Evolutionary conservation across 2,797 vertebrate genomes (phyloP).

Genomic region (Emys orbicularis): DNA sequence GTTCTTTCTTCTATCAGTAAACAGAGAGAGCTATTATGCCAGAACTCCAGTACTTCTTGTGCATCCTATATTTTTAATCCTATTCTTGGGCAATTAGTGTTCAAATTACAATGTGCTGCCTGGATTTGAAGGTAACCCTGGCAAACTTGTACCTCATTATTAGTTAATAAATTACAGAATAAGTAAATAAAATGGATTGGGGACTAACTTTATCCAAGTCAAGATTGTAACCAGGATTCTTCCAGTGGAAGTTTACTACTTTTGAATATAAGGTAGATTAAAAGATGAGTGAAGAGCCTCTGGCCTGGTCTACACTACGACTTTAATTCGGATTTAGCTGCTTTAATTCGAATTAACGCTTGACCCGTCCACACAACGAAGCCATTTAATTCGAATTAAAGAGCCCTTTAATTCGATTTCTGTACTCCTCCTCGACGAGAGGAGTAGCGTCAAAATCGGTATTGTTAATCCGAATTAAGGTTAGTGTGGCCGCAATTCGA

Average conservation of each 20-base stretch:
- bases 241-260: neutral
- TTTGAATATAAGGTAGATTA: neutral
- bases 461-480: too few species aligned
- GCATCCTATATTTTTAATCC: too few species aligned
- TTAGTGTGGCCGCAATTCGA: too few species aligned
- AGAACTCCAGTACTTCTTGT: neutral
- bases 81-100: neutral
- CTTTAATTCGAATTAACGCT: too few species aligned
- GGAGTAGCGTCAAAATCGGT: too few species aligned
- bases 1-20: neutral
- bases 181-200: neutral
- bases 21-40: neutral
- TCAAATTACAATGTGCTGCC: neutral
- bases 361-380: too few species aligned
- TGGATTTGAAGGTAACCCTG: neutral
- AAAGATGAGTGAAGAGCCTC: neutral
- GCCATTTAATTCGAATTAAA: too few species aligned
- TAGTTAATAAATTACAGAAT: neutral
- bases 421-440: too few species aligned
- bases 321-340: too few species aligned
- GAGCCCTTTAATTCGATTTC: too few species aligned
- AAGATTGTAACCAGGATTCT: neutral
- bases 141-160: neutral
- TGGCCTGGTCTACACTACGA: too few species aligned
- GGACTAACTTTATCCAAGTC: neutral